A percentile compares a stretch with the other conserved stretches of the same genome.
Evolutionary conservation across 2,113 vertebrate species (phyloP).

Genomic region (Accipiter virgatus): DNA sequence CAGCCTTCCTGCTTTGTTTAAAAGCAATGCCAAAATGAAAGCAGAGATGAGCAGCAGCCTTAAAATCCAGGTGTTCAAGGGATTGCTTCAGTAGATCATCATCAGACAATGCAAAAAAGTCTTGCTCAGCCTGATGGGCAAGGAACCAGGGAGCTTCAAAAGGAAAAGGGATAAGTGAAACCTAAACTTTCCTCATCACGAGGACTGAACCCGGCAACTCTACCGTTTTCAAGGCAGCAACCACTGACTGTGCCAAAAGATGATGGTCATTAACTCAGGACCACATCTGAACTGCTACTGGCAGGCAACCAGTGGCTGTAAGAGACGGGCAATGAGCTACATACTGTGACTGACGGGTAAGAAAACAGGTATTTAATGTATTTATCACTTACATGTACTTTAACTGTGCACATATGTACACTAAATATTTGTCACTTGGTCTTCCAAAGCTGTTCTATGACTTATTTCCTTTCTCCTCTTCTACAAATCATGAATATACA

Average conservation of each 20-base stretch:
- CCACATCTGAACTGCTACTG: background rate
- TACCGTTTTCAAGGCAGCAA: background rate
- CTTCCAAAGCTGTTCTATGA: background rate
- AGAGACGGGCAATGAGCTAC: background rate
- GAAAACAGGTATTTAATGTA: background rate
- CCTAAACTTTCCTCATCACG: fast-evolving
- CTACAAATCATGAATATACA: background rate
- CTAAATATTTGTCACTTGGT: background rate
- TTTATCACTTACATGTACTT: background rate
- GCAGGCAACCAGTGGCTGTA: background rate
- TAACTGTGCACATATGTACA: background rate
- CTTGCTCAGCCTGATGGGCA: background rate
- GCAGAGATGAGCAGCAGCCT: background rate
- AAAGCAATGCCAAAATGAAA: background rate
- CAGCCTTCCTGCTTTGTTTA: background rate
- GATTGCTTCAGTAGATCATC: background rate
- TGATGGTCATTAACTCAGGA: background rate
- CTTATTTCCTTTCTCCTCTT: background rate
- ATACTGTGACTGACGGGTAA: background rate
- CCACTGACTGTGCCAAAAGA: background rate
- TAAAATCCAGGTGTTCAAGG: background rate
- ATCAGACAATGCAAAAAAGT: background rate
- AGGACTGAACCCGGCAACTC: background rate
- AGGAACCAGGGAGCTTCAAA: background rate
- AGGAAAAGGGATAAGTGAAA: background rate